Evolutionary conservation across 1,140 invertebrate genomes (phyloP), one percentile per base, ranked within the genome.

Genomic region (Aphis craccivora): DNA sequence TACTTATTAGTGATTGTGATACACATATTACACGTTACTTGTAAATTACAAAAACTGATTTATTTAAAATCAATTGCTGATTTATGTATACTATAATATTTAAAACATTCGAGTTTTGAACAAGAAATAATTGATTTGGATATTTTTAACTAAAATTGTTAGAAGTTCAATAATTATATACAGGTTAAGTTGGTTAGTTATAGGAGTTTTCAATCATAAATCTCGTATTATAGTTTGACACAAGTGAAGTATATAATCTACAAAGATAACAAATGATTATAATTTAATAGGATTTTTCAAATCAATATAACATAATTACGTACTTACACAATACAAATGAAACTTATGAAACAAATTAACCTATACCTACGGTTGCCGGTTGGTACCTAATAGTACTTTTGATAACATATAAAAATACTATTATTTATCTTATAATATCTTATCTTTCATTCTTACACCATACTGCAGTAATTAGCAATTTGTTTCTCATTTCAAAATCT

Each of bases 401-500:
- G 30, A 76, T 76, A 76, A 76, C n/a, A n/a, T 67, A 76, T 76
- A 76, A 76, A 3, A n/a, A 30, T 76, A 35, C 60, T 6, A 76
- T 76, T 14, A 76, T 76, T 76, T 76, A 76, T 35, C 60, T n/a
- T n/a, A 76, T n/a, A 76, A 76, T 76, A n/a, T 76, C 60, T 76
- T 76, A 76, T 76, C 60, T 76, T n/a, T 18, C 3, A 76, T 76
- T 76, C 30, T 76, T 67, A 67, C 14, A 76, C n/a, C 60, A 76
- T 76, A n/a, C 30, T 76, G 60, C 60, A 76, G 30, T n/a, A 76
- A 76, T 76, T 6, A 76, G 60, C 30, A 76, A n/a, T 76, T 76
- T 18, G 60, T 76, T 14, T 14, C 60, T 76, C 30, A 76, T n/a
- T 76, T n/a, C 30, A 30, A 76, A 76, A 35, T 14, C 14, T 76